Conservation (phyloP, 1,140 invertebrate genomes). For the Rhysida immarginata region DNA sequence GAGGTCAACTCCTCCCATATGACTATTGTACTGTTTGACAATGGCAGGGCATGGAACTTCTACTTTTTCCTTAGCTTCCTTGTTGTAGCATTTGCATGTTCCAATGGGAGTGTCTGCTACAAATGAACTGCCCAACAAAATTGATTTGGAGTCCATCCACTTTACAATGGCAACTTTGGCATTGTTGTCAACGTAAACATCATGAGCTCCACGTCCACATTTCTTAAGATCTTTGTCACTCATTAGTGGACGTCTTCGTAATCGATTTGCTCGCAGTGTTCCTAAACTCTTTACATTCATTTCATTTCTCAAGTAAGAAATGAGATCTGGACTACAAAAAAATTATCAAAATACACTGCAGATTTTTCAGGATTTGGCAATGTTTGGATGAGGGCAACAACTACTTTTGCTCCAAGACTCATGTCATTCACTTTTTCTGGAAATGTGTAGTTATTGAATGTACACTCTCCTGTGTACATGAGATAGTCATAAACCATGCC, state of each 20-base stretch:
- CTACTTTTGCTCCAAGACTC: background rate
- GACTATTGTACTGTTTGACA: background rate
- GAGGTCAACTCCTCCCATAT: background rate
- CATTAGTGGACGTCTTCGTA: background rate
- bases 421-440: background rate
- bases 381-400: background rate
- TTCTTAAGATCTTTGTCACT: background rate
- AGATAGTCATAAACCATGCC: constrained; percentile 30
- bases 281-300: background rate
- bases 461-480: constrained; percentile 25
- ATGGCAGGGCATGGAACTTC: background rate
- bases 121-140: background rate
- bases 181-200: no score
- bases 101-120: background rate
- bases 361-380: background rate
- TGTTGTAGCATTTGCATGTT: background rate
- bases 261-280: background rate
- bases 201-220: background rate
- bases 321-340: background rate
- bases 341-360: background rate
- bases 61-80: background rate
- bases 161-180: background rate
- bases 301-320: background rate
- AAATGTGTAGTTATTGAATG: background rate
- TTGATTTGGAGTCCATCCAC: background rate